phyloP scores from a whole-genome alignment of 2,888 invertebrate genomes.

The Cryptus armator region DNA sequence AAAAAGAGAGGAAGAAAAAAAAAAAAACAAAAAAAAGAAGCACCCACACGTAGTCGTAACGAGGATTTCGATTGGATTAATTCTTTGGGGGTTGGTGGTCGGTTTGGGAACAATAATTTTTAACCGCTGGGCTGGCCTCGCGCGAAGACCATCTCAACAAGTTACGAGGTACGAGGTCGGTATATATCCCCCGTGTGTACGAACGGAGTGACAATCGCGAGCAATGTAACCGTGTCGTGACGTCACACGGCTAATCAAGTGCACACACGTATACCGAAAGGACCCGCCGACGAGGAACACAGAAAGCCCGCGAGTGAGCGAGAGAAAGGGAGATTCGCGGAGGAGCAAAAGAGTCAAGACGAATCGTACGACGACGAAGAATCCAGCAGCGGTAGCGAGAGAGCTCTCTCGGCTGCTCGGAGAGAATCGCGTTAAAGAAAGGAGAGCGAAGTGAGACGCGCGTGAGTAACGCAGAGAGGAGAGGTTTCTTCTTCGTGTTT shows the following conservation, averaged over 20 bases:
- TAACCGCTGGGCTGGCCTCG: constrained; percentile 32
- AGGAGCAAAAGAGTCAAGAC: background rate
- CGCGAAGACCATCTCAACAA: constrained; percentile 36
- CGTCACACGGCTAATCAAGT: constrained; percentile 84
- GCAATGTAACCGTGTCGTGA: constrained; percentile 83
- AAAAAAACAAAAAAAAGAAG: background rate
- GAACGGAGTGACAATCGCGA: constrained; percentile 80
- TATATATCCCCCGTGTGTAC: constrained; percentile 42
- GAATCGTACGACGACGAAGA: constrained; percentile 2
- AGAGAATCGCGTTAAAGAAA: background rate
- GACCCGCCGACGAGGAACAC: constrained; percentile 40
- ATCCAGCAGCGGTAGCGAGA: background rate
- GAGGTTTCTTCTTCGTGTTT: background rate
- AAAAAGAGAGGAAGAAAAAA: background rate
- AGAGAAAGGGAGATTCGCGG: constrained; percentile 5
- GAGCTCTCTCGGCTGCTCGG: background rate
- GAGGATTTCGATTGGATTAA: background rate
- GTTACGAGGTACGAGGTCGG: constrained; percentile 64
- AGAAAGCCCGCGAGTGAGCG: constrained; percentile 51
- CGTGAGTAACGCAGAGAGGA: background rate
- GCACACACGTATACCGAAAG: constrained; percentile 78
- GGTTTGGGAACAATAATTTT: too few species aligned
- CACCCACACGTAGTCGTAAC: background rate
- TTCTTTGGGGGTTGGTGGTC: background rate
- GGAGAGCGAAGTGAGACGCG: constrained; percentile 14